Base-by-base conservation (phyloP, 2,797 vertebrate species). In the Poecilia gillii region DNA sequence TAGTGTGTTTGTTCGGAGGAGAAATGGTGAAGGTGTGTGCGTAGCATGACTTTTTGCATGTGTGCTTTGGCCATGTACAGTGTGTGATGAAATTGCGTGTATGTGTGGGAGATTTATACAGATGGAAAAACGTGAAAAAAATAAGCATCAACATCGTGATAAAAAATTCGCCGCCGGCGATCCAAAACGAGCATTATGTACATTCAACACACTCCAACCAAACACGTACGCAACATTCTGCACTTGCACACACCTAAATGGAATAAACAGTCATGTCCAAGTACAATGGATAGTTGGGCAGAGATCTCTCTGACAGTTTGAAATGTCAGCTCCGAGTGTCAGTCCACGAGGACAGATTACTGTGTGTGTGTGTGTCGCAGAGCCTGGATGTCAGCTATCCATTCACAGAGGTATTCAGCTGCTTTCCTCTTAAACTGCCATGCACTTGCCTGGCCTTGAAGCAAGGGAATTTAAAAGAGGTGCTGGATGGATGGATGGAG, bases 281-380 rank as follows among this genome's bases (percentile, higher is more conserved):
- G 31, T 77, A 92, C 85, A 84, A 85, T 87, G 87, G 86, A 82
- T 83, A 85, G 87, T 89, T 90, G 93, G 93, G 94, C 89, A 88
- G 77, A 81, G 91, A 89, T 84, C 89, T 88, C 80, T 82, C 82
- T 92, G 93, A 94, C 92, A 93, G 89, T 92, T 93, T 89, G 90
- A 94, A 94, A 93, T 94, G 93, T 90, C 92, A 93, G 91, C 88
- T 84, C 86, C 89, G 74, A 91, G 87, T 89, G 90, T 91, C 85
- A 82, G 87, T 83, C 88, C 85, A 81, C 86, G 87, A 87, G 88
- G 45, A 79, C 81, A 49, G 80, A 88, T 78, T 74, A 81, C 79
- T 84, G 77, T 82, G 76, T 85, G 76, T 47, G 70, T 45, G 85
- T 41, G 64, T 51, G 66, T 72, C 33, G 43, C 33, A 51, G 55